These are phyloP conservation scores for Tribolium freemani DNA, from an alignment of 2,888 invertebrate genomes.

Conservation along the genomic window DNA sequence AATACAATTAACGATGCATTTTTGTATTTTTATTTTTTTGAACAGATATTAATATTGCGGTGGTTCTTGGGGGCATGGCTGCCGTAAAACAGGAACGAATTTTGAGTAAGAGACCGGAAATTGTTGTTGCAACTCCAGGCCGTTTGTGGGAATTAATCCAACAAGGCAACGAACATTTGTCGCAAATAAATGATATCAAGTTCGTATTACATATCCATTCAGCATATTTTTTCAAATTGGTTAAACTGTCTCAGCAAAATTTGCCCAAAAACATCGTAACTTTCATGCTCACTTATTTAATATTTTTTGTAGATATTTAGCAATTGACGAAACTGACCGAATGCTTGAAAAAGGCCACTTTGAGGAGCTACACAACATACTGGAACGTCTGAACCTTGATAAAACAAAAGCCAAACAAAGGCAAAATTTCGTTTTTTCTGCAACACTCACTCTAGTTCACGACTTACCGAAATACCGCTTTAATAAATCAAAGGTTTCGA, in stretches of 20 bases:
- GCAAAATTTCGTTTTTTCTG: constrained; percentile 98
- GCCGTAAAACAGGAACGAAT: constrained; percentile 94
- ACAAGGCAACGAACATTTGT: constrained; percentile 83
- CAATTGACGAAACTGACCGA: constrained; percentile 98
- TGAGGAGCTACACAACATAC: constrained; percentile 86
- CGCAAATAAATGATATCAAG: constrained; percentile 79
- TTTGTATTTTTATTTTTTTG: not conserved
- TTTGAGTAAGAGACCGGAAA: constrained; percentile 86
- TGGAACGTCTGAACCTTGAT: constrained; percentile 85
- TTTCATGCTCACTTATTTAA: not conserved
- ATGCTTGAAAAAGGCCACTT: constrained; percentile 98
- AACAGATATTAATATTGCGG: constrained; percentile 77
- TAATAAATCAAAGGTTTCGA: constrained; percentile 72
- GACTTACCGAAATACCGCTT: constrained; percentile 83
- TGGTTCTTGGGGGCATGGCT: constrained; percentile 95
- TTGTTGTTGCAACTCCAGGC: constrained; percentile 97
- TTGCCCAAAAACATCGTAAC: constrained; percentile 53
- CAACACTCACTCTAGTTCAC: constrained; percentile 94
- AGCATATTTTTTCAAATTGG: too few relatives aligned
- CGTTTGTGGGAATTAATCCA: constrained; percentile 94
- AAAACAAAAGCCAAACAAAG: constrained; percentile 73
- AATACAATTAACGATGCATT: not conserved
- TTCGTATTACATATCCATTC: too few relatives aligned
- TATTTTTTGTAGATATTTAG: constrained; percentile 79
- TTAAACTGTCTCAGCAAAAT: too few relatives aligned